phyloP scores from a whole-genome alignment of 2,113 vertebrate genomes.

The Passer domesticus region DNA sequence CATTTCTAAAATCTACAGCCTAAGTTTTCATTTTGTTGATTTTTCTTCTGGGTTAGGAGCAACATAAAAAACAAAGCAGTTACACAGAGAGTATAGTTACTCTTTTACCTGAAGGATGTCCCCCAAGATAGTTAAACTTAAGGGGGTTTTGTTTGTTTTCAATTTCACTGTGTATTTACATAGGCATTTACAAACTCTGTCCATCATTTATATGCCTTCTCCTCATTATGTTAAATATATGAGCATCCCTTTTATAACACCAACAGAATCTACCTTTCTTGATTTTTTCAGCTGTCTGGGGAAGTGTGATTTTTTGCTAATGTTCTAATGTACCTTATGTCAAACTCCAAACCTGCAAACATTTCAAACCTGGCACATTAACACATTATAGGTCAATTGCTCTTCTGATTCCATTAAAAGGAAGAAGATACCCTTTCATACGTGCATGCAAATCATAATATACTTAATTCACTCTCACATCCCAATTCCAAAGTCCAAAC shows the following conservation, averaged over 20 bases:
- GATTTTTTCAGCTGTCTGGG: not conserved
- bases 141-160: not conserved
- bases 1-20: not conserved
- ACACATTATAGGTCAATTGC: not conserved
- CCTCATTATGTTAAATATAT: not conserved
- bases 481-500: not conserved
- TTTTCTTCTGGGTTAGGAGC: not conserved
- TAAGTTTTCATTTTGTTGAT: not conserved
- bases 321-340: not conserved
- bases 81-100: not conserved
- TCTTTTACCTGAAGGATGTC: not conserved
- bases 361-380: not conserved
- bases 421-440: not conserved
- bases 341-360: not conserved
- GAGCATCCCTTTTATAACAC: not conserved
- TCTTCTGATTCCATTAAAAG: not conserved
- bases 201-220: not conserved
- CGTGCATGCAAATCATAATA: not conserved
- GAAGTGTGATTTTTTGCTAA: not conserved
- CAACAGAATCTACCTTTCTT: not conserved
- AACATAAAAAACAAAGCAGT: not conserved
- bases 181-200: not conserved
- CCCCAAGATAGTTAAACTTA: not conserved
- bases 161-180: not conserved
- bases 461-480: not conserved